Conservation (phyloP, 2,113 vertebrate species). For the Zosterops lateralis region DNA sequence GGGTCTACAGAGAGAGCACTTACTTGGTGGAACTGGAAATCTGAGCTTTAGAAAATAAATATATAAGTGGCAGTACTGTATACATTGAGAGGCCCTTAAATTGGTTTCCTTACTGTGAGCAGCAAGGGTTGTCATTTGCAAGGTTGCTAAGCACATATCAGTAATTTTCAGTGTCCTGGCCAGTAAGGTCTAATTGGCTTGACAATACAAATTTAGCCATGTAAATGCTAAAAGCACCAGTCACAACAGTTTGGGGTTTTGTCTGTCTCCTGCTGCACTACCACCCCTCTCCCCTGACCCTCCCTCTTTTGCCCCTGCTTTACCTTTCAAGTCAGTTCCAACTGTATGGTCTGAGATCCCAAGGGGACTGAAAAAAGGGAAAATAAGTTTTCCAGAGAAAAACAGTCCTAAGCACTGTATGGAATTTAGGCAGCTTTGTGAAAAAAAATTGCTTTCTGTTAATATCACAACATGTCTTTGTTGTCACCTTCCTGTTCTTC, state of each 20-base stretch:
- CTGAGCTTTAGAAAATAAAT: background rate
- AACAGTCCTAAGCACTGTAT: background rate
- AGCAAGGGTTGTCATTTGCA: background rate
- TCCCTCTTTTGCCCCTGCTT: rapidly evolving
- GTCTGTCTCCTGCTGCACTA: background rate
- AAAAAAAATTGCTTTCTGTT: background rate
- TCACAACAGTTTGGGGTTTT: rapidly evolving
- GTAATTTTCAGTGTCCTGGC: background rate
- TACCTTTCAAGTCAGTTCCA: background rate
- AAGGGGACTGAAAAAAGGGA: background rate
- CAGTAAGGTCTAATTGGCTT: background rate
- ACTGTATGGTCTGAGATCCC: background rate
- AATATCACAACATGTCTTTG: background rate
- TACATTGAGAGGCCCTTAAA: background rate
- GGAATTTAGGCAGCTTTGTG: background rate
- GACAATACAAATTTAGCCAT: background rate
- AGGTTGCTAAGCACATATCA: background rate
- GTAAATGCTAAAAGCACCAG: background rate
- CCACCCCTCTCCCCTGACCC: background rate
- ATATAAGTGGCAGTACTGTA: background rate
- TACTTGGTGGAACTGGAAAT: background rate
- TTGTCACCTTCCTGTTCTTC: background rate
- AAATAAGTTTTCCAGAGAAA: background rate
- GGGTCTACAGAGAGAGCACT: background rate
- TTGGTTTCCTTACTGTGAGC: background rate